Base-by-base conservation (phyloP, 1,140 invertebrate genomes). In the Nephila pilipes region DNA sequence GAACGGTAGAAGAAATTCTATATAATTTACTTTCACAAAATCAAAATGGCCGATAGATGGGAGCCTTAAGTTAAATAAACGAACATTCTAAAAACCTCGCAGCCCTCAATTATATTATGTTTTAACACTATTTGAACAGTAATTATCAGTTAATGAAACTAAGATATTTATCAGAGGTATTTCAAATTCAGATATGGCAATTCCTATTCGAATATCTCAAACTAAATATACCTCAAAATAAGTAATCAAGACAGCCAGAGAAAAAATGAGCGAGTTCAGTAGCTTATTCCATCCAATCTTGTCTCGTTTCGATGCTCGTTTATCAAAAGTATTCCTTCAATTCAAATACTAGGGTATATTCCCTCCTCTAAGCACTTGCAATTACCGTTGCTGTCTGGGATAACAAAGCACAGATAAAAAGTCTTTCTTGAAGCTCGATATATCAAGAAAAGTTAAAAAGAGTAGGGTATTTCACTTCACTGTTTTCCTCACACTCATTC, bases 381-480 rank as follows among this genome's bases (percentile, higher is more conserved):
- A 65, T 65, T 65, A 65, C 63, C 63, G 63, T 25, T 25, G n/a
- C 63, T 65, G 63, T 29, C 63, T 29, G 10, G 63, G 63, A 25
- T 65, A 65, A 65, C 63, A 65, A 65, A 25, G 63, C 63, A 25
- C 25, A n/a, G 10, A 65, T 65, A 65, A 65, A 65, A 65, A 65
- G 8, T 65, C 63, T 65, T 65, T 65, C 25, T 25, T 65, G 22
- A 46, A 46, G 46, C 46, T 10, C 46, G 46, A 46, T 46, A 25
- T 65, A n/a, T 8, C 8, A 2, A 10, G 3, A 65, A 20, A 65
- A 29, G 2, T 14, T 65, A n/a, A 29, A 65, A 29, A n/a, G 22
- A 65, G 63, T 25, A 10, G 25, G 25, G 46, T 46, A 46, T 46
- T 46, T 46, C 46, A 46, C 46, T 46, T 46, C 46, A 46, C 12